phyloP scores from a whole-genome alignment of 2,113 vertebrate species.

The Calidris pugnax region DNA sequence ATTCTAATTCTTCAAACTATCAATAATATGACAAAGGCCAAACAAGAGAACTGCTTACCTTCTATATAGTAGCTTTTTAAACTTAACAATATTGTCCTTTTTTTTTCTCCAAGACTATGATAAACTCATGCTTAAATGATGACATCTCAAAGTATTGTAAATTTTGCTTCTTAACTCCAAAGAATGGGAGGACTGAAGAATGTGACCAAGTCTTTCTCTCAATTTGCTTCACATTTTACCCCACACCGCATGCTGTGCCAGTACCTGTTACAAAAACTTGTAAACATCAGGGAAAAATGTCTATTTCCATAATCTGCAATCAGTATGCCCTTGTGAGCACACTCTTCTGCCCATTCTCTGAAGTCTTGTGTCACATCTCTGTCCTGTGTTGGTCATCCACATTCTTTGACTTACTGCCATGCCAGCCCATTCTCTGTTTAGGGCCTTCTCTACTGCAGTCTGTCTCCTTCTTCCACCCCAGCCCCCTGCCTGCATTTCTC shows the following conservation, averaged over 20 bases:
- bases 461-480: not conserved
- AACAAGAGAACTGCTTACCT: not conserved
- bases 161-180: not conserved
- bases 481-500: not conserved
- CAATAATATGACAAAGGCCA: not conserved
- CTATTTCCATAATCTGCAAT: not conserved
- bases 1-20: not conserved
- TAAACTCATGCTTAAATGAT: not conserved
- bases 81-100: fast-evolving
- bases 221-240: not conserved
- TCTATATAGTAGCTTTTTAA: not conserved
- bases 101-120: not conserved
- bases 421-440: not conserved
- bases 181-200: not conserved
- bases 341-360: not conserved
- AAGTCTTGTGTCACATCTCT: not conserved
- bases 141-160: not conserved
- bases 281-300: not conserved
- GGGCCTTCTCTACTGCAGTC: not conserved
- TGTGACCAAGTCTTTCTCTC: not conserved
- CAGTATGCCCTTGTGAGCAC: not conserved
- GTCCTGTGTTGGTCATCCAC: not conserved
- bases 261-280: not conserved
- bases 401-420: not conserved
- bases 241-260: not conserved